Base-by-base conservation (phyloP, 2,113 vertebrate genomes). In the Anas platyrhynchos region DNA sequence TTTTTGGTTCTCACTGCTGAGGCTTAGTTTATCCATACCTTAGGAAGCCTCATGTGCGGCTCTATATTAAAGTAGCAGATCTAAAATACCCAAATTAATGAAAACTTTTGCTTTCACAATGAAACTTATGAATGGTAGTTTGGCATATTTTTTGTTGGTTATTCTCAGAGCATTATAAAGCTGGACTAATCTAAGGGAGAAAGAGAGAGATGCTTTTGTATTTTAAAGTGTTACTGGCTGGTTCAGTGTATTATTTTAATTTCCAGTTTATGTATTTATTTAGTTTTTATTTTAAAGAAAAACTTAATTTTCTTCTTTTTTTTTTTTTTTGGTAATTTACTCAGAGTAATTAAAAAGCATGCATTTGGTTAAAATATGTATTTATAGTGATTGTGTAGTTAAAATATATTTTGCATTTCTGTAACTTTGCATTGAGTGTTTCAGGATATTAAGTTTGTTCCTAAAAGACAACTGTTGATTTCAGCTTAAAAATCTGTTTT, bases 191-290 rank as follows among this genome's bases (percentile, higher is more conserved):
- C 48, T 89, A 78, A 91, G 96, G 96, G 79, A 89, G 91, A 96
- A 91, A 87, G 92, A 79, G 92, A 92, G 91, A 84, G 86, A 94
- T 61, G 93, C 67, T 96, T 94, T 23, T 73, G 8, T 92, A 75
- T 89, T 96, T 93, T 88, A 94, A 95, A 96, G 90, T 96, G 93
- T 96, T 98, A 98, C 98, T 98, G 98, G 96, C 98, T 97, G 98
- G 98, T 92, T 98, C 98, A 98, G 98, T 97, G 97, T 78, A 43
- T 97, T 91, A 74, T 91, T 97, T 96, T 78, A 77, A 95, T 69
- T 96, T 85, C 93, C 55, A 26, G 41, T 93, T 96, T 97, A 92
- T 97, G 97, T 97, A 98, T 98, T 98, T 98, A 98, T 97, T 98
- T 96, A 71, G 65, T 88, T 97, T 74, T 94, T 93, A 66, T 96